These are phyloP conservation scores for Paracentrotus lividus DNA, from an alignment of 53 echinoderm and acorn worm species.

Conservation along the genomic window DNA sequence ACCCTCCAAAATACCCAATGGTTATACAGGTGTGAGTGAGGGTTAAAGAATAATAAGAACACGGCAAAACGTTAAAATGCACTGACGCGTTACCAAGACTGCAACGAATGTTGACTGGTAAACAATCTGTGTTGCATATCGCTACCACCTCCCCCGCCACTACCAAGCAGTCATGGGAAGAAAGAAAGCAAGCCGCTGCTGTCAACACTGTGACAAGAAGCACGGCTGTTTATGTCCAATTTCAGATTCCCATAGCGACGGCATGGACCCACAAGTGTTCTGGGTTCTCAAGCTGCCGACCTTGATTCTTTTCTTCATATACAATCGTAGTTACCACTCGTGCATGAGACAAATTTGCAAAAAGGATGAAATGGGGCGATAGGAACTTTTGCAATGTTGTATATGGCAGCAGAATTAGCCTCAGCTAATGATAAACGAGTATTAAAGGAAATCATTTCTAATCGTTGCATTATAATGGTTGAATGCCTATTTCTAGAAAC, in stretches of 20 bases:
- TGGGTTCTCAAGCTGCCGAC: neutral
- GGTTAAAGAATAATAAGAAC: neutral
- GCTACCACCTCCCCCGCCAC: conserved; percentile 32
- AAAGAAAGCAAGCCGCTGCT: neutral
- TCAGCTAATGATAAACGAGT: neutral
- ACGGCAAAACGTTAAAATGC: neutral
- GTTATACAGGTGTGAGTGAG: too few relatives aligned
- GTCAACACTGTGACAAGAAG: conserved; percentile 38
- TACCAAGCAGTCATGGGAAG: conserved; percentile 25
- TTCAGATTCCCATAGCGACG: conserved; percentile 52
- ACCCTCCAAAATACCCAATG: too few relatives aligned
- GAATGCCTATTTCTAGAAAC: too few relatives aligned
- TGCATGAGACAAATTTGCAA: neutral
- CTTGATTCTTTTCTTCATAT: neutral
- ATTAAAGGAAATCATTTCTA: too few relatives aligned
- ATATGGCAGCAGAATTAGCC: neutral
- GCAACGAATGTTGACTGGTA: conserved; percentile 40
- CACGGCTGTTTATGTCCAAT: conserved; percentile 51
- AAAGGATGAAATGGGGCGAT: neutral
- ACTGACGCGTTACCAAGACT: conserved; percentile 41
- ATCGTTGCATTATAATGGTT: too few relatives aligned
- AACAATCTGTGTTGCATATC: conserved; percentile 40
- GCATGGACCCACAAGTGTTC: conserved; percentile 14
- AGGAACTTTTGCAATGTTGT: too few relatives aligned
- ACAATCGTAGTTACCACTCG: neutral